Percentiles rank a stretch among this genome's conserved stretches.
Conservation (phyloP, 2,888 invertebrate genomes). For the Rhaphigaster nebulosa region DNA sequence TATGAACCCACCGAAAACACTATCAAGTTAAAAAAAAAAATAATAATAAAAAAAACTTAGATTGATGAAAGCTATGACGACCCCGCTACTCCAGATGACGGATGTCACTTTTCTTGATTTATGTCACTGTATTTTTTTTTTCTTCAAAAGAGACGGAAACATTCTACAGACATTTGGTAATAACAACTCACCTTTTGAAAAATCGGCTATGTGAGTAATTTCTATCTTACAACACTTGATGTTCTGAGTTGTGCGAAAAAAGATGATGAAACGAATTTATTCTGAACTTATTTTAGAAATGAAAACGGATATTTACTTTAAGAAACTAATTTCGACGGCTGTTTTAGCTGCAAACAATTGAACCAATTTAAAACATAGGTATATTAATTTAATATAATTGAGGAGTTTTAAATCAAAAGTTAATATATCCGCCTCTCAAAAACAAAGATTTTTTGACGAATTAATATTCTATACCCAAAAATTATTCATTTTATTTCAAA, state of each 20-base stretch:
- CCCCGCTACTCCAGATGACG: neutral
- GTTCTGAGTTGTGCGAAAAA: neutral
- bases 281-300: neutral
- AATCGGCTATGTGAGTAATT: neutral
- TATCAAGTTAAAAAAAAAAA: neutral
- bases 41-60: slow-evolving; percentile 1
- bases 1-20: neutral
- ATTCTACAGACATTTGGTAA: neutral
- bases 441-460: no score
- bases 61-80: slow-evolving; percentile 1
- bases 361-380: no score
- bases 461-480: no score
- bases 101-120: slow-evolving; percentile 7
- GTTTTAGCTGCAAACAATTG: neutral
- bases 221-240: neutral
- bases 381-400: no score
- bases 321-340: neutral
- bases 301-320: neutral
- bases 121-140: neutral
- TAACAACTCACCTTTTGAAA: slow-evolving; percentile 4
- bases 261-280: neutral
- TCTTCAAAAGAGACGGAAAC: neutral
- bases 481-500: no score
- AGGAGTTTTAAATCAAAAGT: no score
- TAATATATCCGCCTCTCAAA: no score